These are phyloP conservation scores for Drosophila ohnishii DNA, from an alignment of 1,140 invertebrate genomes.

Conservation along the genomic window DNA sequence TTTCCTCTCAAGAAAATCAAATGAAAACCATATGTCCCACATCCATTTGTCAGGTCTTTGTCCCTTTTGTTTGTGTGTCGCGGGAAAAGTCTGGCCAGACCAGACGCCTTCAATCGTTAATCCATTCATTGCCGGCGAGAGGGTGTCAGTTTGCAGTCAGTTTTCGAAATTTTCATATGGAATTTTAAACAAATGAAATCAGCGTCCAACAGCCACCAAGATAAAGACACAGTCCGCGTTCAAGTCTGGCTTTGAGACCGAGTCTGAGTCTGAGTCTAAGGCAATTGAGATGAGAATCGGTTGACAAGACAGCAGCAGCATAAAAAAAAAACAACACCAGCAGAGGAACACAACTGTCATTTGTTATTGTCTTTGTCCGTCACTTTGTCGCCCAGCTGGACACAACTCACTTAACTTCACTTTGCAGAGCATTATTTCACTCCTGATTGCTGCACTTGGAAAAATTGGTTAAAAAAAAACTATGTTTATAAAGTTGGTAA, in stretches of 20 bases:
- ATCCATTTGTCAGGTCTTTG: conserved; percentile 26
- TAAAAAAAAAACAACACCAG: conserved; percentile 9
- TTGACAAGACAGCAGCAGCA: conserved; percentile 31
- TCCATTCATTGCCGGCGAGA: conserved; percentile 25
- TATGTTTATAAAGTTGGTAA: not conserved
- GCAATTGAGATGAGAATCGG: conserved; percentile 58
- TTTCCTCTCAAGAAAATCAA: conserved; percentile 13
- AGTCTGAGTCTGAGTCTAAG: conserved; percentile 6
- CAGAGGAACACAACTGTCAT: conserved; percentile 58
- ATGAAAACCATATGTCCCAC: conserved; percentile 13
- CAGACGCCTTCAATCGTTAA: conserved; percentile 40
- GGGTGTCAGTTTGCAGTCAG: conserved; percentile 40
- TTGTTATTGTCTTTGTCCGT: conserved; percentile 63
- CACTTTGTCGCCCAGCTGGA: conserved; percentile 36
- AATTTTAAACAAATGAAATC: conserved; percentile 53
- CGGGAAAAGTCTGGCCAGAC: conserved; percentile 36
- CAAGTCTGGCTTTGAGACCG: conserved; percentile 8
- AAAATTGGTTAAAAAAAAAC: not conserved
- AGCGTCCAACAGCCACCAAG: conserved; percentile 15
- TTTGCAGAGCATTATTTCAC: conserved; percentile 2
- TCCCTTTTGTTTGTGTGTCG: conserved; percentile 16
- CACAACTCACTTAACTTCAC: conserved; percentile 22
- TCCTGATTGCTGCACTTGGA: conserved; percentile 14
- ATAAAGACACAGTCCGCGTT: conserved; percentile 26
- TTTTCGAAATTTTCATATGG: conserved; percentile 29